Base-by-base conservation (phyloP, 2,113 vertebrate species). In the Protobothrops flavoviridis region DNA sequence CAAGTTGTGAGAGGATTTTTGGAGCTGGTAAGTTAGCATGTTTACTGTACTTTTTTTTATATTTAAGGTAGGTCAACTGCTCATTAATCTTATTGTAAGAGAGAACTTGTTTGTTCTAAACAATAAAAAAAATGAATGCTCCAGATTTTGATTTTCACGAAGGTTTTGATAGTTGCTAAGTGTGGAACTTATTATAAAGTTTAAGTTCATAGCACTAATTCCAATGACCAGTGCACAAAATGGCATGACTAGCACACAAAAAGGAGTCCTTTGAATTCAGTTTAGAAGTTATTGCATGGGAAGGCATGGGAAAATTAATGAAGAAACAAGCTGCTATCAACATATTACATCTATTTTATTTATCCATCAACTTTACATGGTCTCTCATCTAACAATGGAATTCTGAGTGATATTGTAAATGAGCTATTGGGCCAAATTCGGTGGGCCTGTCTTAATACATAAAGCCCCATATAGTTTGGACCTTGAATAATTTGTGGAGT, bases 1-100 rank as follows among this genome's bases (percentile, higher is more conserved):
- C 99, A 99, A 97, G 98, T 99, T 88, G 98, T 99, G 91, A 98
- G 98, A 48, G 98, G 98, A 96, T 99, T 99, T 97, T 97, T 98
- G 0, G 99, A 99, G 95, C 97, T 99, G 95, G 99, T 99, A 98
- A 99, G 99, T 97, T 33, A 90, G 45, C 10, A 8, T 93, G 94
- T 52, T 61, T 95, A 21, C 55, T 64, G 6, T 61, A 59, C 45
- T 10, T 26, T 88, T 53, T 13, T 29, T 45, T 4, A 56, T 3
- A 21, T 48, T 90, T 88, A 87, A 94, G 29, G 74, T 81, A 43
- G n/a, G 7, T 43, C 33, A 81, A 7, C 33, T 85, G 33, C 33
- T 95, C 88, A 92, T 86, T 52, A 93, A 0, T 94, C 85, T 0
- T 56, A 93, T 52, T 39, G 26, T 43, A 91, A 94, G 43, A 64